Percentiles rank a stretch among this genome's conserved stretches.
Evolutionary conservation across 2,888 invertebrate genomes (phyloP).

Genomic region (Cordilura impudica): DNA sequence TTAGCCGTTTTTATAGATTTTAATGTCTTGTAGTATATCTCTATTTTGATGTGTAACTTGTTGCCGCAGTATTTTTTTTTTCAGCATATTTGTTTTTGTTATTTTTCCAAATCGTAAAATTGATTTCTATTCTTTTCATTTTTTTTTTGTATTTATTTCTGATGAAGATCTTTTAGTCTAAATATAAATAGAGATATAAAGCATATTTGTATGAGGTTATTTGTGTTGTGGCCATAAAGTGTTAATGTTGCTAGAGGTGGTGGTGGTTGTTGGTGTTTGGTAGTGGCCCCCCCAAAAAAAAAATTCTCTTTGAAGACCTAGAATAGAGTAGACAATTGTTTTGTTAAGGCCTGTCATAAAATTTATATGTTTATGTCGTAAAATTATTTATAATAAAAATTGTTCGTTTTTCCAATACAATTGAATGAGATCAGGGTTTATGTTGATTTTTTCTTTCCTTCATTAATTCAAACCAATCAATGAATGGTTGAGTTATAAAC

Average conservation of each 20-base stretch:
- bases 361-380: slow-evolving; percentile 73
- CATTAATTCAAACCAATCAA: background rate
- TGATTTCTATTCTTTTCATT: slow-evolving; percentile 47
- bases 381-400: slow-evolving; percentile 63
- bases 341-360: slow-evolving; percentile 71
- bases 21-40: slow-evolving; percentile 65
- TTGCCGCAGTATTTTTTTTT: slow-evolving; percentile 11
- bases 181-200: too few relatives aligned
- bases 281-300: slow-evolving; percentile 7
- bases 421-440: slow-evolving; percentile 11
- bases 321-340: slow-evolving; percentile 42
- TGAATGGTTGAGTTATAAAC: slow-evolving; percentile 28
- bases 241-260: background rate
- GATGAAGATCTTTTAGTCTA: slow-evolving; percentile 26
- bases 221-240: too few relatives aligned
- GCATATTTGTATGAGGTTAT: background rate
- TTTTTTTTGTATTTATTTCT: slow-evolving; percentile 20
- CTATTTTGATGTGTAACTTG: slow-evolving; percentile 52
- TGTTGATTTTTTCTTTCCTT: background rate
- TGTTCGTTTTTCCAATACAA: background rate
- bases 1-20: slow-evolving; percentile 16
- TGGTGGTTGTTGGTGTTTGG: background rate
- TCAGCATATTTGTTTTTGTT: slow-evolving; percentile 19
- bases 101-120: slow-evolving; percentile 53
- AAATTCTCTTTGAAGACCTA: slow-evolving; percentile 37